Base-by-base conservation (phyloP, 2,888 invertebrate genomes). In the Coecobrya sp. region DNA sequence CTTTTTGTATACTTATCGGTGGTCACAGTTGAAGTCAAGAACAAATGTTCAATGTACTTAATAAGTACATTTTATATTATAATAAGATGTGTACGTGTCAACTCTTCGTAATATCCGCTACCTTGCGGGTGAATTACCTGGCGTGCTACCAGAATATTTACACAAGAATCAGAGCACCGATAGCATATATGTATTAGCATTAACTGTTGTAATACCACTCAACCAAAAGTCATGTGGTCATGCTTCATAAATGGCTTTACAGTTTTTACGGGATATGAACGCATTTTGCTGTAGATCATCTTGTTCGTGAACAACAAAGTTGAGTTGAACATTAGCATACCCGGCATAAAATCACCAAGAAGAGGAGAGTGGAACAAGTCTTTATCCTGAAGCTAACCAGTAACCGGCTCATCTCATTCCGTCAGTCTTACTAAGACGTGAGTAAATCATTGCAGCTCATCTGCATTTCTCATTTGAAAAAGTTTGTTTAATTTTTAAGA, bases 401-500 rank as follows among this genome's bases (percentile, higher is more conserved):
- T 30, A 86, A 73, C 70, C 86, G 62, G 70, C 73, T 86, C 55
- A 73, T 73, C 86, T 73, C 62, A 52, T 49, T 86, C 59, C 52
- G 68, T 86, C 49, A 70, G 73, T 16, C 52, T 76, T 76, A 55
- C 27, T 19, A 25, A 49, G 76, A 45, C 45, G 19, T 13, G 49
- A 49, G 76, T 76, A 76, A 76, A 76, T 76, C 76, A 76, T 76
- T 49, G 45, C 22, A 45, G 4, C 25, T 76, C 76, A 84, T 68
- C 52, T 86, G n/a, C 70, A 84, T 82, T 59, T 82, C 22, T 70
- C 70, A 45, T 55, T 59, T 82, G 7, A 52, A 79, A 10, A 25
- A 42, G 70, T 86, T 52, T 86, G 86, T 86, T 86, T 42, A 86
- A 73, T 86, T 86, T 86, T 73, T 68, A 70, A 55, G 19, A 86